These are phyloP conservation scores for Holothuria leucospilota DNA, from an alignment of 53 echinoderm and acorn worm species.

Conservation along the genomic window DNA sequence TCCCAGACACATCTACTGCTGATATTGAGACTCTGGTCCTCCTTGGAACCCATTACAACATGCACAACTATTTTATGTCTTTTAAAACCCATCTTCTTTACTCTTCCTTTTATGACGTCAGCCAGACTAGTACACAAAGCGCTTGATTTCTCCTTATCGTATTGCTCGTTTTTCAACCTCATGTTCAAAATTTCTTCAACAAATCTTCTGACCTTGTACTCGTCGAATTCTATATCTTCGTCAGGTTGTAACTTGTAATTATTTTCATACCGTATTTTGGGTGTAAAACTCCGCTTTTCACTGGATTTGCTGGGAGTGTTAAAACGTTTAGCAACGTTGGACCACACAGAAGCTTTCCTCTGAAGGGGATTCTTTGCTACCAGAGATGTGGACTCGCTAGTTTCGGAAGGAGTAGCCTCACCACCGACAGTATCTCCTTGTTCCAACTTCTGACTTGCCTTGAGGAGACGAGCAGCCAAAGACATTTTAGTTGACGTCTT, in stretches of 20 bases:
- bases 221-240: constrained; percentile 49
- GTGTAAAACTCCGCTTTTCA: constrained; percentile 51
- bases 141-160: constrained; percentile 60
- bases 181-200: constrained; percentile 68
- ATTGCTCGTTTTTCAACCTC: constrained; percentile 66
- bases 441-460: not conserved
- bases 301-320: constrained; percentile 23
- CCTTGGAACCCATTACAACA: constrained; percentile 68
- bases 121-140: constrained; percentile 65
- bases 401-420: constrained; percentile 63
- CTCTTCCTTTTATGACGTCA: constrained; percentile 76
- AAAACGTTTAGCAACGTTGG: constrained; percentile 66
- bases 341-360: constrained; percentile 71
- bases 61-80: constrained; percentile 84
- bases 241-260: constrained; percentile 72
- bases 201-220: constrained; percentile 57
- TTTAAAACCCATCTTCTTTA: constrained; percentile 79
- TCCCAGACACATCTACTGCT: constrained; percentile 79
- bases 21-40: constrained; percentile 55
- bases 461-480: constrained; percentile 37
- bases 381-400: constrained; percentile 45
- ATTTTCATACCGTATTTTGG: constrained; percentile 75
- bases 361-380: not conserved
- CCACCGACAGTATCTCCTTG: constrained; percentile 15
- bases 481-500: constrained; percentile 3